These are phyloP conservation scores for Danaus chrysippus DNA, from an alignment of 2,888 invertebrate genomes.

Conservation along the genomic window DNA sequence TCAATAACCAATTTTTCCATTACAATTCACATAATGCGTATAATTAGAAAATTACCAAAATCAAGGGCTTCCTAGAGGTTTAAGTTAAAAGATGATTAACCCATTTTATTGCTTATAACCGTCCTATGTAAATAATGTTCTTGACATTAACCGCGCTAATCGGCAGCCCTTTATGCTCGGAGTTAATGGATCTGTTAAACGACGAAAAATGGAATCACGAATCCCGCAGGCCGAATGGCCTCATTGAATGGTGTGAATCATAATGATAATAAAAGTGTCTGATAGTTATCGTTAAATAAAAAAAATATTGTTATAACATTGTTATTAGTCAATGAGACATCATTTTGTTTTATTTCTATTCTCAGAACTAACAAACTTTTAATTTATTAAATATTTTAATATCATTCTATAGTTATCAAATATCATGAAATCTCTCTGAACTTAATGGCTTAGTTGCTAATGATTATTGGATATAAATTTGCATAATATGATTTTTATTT, in stretches of 20 bases:
- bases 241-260: slow-evolving; percentile 52
- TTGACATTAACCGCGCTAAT: slow-evolving; percentile 53
- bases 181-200: slow-evolving; percentile 49
- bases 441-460: too few species aligned
- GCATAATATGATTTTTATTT: too few species aligned
- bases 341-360: too few species aligned
- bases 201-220: slow-evolving; percentile 55
- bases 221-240: slow-evolving; percentile 46
- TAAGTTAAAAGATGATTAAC: slow-evolving; percentile 9
- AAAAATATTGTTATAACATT: too few species aligned
- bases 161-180: slow-evolving; percentile 50
- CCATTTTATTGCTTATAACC: slow-evolving; percentile 14
- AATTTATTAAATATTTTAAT: too few species aligned
- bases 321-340: too few species aligned
- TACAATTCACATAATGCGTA: too few species aligned
- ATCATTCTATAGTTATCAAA: too few species aligned
- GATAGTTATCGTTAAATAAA: slow-evolving; percentile 21
- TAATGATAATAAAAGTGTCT: slow-evolving; percentile 21
- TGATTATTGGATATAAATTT: too few species aligned
- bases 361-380: too few species aligned
- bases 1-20: too few species aligned
- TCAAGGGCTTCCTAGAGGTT: neutral
- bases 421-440: too few species aligned
- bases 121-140: slow-evolving; percentile 29
- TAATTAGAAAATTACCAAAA: neutral